phyloP scores from a whole-genome alignment of 2,113 vertebrate genomes.

The Zosterops japonicus region DNA sequence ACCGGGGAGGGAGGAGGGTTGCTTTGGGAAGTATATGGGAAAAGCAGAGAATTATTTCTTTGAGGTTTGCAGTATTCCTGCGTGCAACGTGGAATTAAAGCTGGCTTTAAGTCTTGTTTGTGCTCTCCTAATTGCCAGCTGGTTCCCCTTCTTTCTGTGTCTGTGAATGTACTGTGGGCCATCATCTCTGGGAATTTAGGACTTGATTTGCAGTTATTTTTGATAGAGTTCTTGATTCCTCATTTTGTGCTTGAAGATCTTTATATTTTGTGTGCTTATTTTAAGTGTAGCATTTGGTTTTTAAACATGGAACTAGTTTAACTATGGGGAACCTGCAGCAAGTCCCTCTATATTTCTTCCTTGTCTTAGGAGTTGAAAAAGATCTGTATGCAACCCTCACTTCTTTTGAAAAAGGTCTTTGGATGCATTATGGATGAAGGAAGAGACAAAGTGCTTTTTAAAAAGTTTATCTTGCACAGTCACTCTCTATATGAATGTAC shows the following conservation, averaged over 20 bases:
- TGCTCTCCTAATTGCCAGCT: not conserved
- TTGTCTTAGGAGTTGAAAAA: not conserved
- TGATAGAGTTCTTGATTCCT: not conserved
- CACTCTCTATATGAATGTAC: not conserved
- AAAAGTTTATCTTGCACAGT: slow-evolving; percentile 17
- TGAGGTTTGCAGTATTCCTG: not conserved
- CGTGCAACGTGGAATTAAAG: not conserved
- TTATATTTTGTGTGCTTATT: not conserved
- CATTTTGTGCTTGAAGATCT: not conserved
- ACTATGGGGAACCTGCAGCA: not conserved
- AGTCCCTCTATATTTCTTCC: not conserved
- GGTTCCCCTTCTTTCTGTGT: not conserved
- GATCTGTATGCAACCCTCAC: not conserved
- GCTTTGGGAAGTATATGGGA: not conserved
- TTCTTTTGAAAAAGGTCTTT: not conserved
- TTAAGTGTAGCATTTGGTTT: not conserved
- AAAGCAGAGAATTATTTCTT: not conserved
- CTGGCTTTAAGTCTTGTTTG: not conserved
- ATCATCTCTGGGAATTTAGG: not conserved
- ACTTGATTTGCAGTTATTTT: not conserved
- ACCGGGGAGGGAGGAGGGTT: not conserved
- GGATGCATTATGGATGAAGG: slow-evolving; percentile 52
- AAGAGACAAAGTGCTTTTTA: slow-evolving; percentile 24
- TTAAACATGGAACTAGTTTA: not conserved
- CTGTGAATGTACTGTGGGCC: not conserved